Evolutionary conservation across 2,113 vertebrate species (phyloP).

Genomic region (Panthera leo): DNA sequence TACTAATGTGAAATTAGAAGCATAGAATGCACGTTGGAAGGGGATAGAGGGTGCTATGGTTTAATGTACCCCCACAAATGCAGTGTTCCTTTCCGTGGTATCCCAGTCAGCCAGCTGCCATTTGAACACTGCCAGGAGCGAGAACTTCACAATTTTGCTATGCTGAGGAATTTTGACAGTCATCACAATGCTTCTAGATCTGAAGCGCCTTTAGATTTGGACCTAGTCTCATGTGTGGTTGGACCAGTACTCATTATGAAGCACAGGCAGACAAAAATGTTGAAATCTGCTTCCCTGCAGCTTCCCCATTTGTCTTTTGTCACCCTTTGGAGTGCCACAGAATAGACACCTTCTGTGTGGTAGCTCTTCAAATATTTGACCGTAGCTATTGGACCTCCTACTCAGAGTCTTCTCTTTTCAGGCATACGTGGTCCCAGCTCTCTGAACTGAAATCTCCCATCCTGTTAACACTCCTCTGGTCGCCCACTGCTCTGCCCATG

Average conservation of each 20-base stretch:
- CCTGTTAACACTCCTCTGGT: not conserved
- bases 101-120: not conserved
- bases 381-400: not conserved
- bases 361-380: not conserved
- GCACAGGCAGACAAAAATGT: not conserved
- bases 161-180: too few species aligned
- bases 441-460: not conserved
- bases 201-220: not conserved
- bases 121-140: not conserved
- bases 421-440: not conserved
- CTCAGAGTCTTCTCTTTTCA: not conserved
- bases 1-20: not conserved
- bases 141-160: not conserved
- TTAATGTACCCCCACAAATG: not conserved
- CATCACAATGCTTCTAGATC: not conserved
- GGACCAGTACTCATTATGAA: not conserved
- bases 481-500: fast-evolving
- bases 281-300: not conserved
- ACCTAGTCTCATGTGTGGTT: not conserved
- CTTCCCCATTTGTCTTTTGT: fast-evolving
- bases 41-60: not conserved
- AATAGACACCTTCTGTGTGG: not conserved
- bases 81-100: not conserved
- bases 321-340: fast-evolving
- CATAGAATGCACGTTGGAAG: not conserved